Evolutionary conservation across 2,797 vertebrate species (phyloP).

Genomic region (Trichosurus vulpecula): DNA sequence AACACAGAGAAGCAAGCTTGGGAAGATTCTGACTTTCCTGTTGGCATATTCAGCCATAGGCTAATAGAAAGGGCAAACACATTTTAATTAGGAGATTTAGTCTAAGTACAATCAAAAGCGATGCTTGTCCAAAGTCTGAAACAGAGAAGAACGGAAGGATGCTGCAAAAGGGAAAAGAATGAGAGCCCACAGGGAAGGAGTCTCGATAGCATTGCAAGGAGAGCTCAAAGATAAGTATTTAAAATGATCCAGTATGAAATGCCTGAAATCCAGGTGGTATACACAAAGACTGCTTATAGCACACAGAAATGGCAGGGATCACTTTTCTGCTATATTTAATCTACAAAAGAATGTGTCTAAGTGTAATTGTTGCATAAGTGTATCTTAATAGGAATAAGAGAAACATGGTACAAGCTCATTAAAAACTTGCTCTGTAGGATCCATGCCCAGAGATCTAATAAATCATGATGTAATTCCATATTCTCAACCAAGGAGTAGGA

Average conservation of each 20-base stretch:
- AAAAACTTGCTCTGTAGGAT: background rate
- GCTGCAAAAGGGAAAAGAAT: background rate
- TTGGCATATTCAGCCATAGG: background rate
- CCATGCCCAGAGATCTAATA: background rate
- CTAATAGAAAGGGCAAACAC: background rate
- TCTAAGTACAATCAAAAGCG: background rate
- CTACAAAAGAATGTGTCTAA: background rate
- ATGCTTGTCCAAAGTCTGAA: background rate
- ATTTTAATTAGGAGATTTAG: background rate
- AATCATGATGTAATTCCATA: background rate
- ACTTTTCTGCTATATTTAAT: background rate
- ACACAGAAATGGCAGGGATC: background rate
- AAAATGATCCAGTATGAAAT: background rate
- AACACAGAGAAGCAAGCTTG: background rate
- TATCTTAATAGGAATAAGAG: background rate
- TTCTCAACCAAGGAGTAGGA: background rate
- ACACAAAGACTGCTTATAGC: background rate
- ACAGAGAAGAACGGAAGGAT: background rate
- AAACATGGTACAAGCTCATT: background rate
- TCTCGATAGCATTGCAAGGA: background rate
- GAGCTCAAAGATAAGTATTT: background rate
- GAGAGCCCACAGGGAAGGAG: background rate
- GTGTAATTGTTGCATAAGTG: background rate
- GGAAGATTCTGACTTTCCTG: background rate
- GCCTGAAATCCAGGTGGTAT: background rate